A percentile compares a stretch with the other conserved stretches of the same genome.
Evolutionary conservation across 2,888 invertebrate genomes (phyloP).

Genomic region (Tolmerus cingulatus): DNA sequence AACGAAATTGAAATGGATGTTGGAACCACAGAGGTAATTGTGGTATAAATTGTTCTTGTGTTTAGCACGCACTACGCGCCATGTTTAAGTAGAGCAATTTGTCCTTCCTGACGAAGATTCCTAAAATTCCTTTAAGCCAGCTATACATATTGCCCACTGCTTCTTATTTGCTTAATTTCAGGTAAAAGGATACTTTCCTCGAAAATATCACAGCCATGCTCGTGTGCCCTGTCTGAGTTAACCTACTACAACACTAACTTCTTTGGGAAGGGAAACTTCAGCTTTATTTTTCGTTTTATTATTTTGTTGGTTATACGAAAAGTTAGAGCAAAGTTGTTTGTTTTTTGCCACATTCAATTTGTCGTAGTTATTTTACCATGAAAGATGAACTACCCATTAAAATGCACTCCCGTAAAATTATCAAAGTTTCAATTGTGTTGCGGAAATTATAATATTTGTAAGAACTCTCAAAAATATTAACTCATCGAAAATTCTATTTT

Average conservation of each 20-base stretch:
- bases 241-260: neutral
- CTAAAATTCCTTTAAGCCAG: neutral
- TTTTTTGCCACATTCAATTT: neutral
- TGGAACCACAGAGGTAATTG: neutral
- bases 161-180: neutral
- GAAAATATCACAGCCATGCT: neutral
- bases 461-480: neutral
- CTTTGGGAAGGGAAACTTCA: neutral
- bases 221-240: neutral
- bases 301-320: neutral
- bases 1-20: constrained; percentile 8
- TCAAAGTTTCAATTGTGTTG: neutral
- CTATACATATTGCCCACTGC: neutral
- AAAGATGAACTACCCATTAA: neutral
- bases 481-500: neutral
- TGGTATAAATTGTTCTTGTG: neutral
- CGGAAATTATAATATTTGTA: neutral
- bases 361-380: neutral
- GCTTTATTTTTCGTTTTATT: neutral
- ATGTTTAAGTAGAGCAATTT: neutral
- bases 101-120: neutral
- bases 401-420: neutral
- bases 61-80: neutral
- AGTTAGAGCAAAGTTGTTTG: neutral
- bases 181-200: neutral